Base-by-base conservation (phyloP, 2,888 invertebrate species). In the Limenitis camilla region DNA sequence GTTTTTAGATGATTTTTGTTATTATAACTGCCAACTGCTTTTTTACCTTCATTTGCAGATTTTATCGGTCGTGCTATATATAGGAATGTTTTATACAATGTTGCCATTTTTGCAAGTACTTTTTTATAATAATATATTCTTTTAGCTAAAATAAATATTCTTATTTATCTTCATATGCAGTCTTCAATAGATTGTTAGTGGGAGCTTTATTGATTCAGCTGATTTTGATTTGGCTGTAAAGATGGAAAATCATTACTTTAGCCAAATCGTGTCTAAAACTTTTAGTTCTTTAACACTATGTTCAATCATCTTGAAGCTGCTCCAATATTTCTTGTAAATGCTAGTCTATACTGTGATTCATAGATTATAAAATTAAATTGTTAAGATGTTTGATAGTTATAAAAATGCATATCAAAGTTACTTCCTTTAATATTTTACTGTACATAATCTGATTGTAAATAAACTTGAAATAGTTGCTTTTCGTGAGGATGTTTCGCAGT, bases 281-380 rank as follows among this genome's bases (percentile, higher is more conserved):
- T 10, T 38, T 31, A 47, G 38, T 27, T 32, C 27, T 27, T 11
- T 10, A 8, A 39, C 39, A 19, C 39, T 39, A 31, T 39, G 39
- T 38, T 39, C 46, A 39, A 30, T 43, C n/a, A 36, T 39, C 28
- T 51, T 29, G 40, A 48, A 41, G 27, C 40, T 49, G 45, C 49
- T 44, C 30, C 32, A 46, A 40, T 51, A 30, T 51, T 52, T 45
- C 27, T 32, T 51, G 42, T 53, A 69, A 72, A 75, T 69, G 72
- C 82, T 81, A 82, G 81, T 81, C 79, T 72, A 69, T 74, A 79
- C 82, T 81, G 82, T 82, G 82, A 82, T 82, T 78, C 65, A 68
- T 78, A 76, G 48, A 44, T 55, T 42, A 54, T 52, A 48, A 47
- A 28, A 29, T 36, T 40, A 45, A 38, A 28, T 52, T 40, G 39